Evolutionary conservation across 2,113 vertebrate genomes (phyloP).

Genomic region (Cardinalis cardinalis): DNA sequence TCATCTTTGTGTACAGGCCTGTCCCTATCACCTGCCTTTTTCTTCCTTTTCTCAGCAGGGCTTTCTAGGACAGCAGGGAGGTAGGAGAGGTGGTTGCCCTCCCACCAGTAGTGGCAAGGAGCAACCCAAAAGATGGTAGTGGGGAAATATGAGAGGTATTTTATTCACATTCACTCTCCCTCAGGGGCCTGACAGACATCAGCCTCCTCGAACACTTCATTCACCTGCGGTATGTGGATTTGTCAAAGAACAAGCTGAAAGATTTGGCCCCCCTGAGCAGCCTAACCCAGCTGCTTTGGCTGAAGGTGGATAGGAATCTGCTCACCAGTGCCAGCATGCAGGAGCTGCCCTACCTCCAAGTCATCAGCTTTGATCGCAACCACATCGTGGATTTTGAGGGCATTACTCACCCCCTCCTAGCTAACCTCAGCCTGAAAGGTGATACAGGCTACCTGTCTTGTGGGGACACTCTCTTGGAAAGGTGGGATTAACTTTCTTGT

Average conservation of each 20-base stretch:
- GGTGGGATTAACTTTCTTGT: neutral
- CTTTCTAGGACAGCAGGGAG: neutral
- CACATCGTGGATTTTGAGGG: constrained; percentile 74
- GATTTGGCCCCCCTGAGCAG: constrained; percentile 82
- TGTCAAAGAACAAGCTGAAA: constrained; percentile 84
- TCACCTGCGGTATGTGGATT: constrained; percentile 89
- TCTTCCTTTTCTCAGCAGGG: neutral
- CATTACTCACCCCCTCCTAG: constrained; percentile 77
- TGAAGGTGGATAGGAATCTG: constrained; percentile 85
- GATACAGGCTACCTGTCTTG: neutral
- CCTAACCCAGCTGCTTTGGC: constrained; percentile 88
- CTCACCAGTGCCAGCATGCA: constrained; percentile 73
- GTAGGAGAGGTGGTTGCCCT: neutral
- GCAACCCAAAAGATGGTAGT: neutral
- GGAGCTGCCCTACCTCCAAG: constrained; percentile 84
- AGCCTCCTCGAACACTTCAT: constrained; percentile 75
- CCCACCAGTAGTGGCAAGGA: neutral
- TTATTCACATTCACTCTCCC: neutral
- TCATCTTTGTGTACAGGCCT: neutral
- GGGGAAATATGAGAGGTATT: neutral
- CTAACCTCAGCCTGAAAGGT: constrained; percentile 87
- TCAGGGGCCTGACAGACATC: constrained; percentile 84
- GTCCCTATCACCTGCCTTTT: neutral
- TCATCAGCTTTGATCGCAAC: constrained; percentile 85
- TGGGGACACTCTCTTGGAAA: neutral